A percentile compares a stretch with the other conserved stretches of the same genome.
These are phyloP conservation scores for Burhinus bistriatus DNA, from an alignment of 2,113 vertebrate species.

Conservation along the genomic window DNA sequence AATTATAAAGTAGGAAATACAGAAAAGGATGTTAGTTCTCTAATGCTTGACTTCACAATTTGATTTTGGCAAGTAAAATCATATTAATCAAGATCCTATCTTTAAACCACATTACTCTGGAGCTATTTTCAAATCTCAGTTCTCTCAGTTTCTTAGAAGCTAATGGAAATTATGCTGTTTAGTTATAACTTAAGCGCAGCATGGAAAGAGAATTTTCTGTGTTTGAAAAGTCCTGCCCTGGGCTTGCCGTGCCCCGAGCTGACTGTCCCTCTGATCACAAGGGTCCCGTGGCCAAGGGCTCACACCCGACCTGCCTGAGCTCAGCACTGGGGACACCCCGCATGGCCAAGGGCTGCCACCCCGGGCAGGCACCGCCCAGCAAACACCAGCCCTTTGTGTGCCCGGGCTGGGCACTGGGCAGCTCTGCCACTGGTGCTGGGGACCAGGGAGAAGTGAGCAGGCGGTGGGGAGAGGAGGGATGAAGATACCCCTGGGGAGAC, in stretches of 20 bases:
- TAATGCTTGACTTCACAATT: conserved; percentile 32
- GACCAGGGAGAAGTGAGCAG: not conserved
- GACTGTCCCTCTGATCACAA: not conserved
- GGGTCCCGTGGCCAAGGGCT: not conserved
- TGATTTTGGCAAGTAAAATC: not conserved
- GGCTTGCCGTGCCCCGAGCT: not conserved
- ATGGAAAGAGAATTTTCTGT: not conserved
- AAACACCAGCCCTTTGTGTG: not conserved
- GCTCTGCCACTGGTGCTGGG: not conserved
- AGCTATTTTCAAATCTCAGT: not conserved
- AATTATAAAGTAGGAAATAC: not conserved
- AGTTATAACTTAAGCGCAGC: not conserved
- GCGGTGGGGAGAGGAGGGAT: accelerated
- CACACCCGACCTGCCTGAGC: accelerated
- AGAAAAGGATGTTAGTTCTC: not conserved
- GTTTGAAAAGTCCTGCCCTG: not conserved
- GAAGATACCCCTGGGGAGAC: accelerated
- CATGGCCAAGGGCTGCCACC: not conserved
- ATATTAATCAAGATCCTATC: not conserved
- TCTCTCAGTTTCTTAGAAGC: not conserved
- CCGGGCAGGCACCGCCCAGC: not conserved
- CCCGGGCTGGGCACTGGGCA: accelerated
- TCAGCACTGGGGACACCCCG: accelerated
- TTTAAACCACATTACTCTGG: not conserved
- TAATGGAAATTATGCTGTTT: not conserved